Evolutionary conservation across 2,113 vertebrate species (phyloP).

Genomic region (Deroptyus accipitrinus): DNA sequence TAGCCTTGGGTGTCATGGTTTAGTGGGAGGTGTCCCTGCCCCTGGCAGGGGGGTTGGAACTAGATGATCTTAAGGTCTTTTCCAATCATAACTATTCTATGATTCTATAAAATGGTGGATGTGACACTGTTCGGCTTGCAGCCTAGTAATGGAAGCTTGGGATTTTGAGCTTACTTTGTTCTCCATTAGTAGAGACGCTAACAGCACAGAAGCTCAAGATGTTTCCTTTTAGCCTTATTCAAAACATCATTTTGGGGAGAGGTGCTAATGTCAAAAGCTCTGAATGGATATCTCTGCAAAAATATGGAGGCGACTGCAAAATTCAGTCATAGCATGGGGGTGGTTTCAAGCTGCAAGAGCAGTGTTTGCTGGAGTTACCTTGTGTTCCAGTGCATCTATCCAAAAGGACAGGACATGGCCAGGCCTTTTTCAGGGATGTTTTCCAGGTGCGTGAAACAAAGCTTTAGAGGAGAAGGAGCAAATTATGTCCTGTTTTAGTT

Average conservation of each 20-base stretch:
- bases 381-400: not conserved
- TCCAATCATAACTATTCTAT: no score
- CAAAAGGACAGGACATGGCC: not conserved
- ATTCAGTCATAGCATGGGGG: not conserved
- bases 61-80: no score
- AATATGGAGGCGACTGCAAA: rapidly evolving
- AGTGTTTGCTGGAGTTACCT: not conserved
- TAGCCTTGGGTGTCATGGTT: no score
- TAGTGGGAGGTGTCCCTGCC: no score
- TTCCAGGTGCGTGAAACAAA: not conserved
- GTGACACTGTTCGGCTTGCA: not conserved
- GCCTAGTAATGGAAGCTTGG: not conserved
- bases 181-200: not conserved
- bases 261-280: not conserved
- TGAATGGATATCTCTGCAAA: not conserved
- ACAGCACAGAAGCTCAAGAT: not conserved
- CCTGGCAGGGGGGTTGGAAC: no score
- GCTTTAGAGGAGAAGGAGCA: not conserved
- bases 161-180: not conserved
- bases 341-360: not conserved
- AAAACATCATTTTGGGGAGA: not conserved
- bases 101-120: not conserved
- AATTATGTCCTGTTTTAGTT: not conserved
- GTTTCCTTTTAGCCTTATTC: not conserved
- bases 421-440: not conserved